phyloP scores from a whole-genome alignment of 2,888 invertebrate genomes.

The Metopia argyrocephala region DNA sequence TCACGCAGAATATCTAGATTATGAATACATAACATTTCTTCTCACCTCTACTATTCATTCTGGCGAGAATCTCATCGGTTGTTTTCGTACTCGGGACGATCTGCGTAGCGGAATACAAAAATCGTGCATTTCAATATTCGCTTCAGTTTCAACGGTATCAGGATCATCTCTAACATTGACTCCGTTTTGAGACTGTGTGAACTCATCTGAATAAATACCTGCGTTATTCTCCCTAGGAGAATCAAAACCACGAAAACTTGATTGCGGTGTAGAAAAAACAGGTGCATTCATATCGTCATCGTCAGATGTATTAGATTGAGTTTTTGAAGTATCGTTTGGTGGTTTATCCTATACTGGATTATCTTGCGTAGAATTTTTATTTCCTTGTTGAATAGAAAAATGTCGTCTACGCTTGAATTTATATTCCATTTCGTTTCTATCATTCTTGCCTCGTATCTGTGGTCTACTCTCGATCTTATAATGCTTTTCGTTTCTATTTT shows the following conservation, averaged over 20 bases:
- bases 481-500: no score
- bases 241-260: not conserved
- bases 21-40: conserved; percentile 10
- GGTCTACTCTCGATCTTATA: not conserved
- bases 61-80: not conserved
- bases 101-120: not conserved
- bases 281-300: not conserved
- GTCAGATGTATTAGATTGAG: not conserved
- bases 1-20: no score
- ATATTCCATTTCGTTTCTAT: not conserved
- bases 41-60: not conserved
- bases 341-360: no score
- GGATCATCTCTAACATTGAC: not conserved
- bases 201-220: no score
- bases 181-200: not conserved
- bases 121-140: not conserved
- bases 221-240: not conserved
- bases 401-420: not conserved
- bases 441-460: not conserved
- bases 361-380: not conserved
- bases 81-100: not conserved
- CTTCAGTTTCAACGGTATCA: no score
- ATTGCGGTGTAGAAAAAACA: no score
- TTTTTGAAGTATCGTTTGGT: not conserved
- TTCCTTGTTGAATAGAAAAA: not conserved